phyloP scores from a whole-genome alignment of 2,888 invertebrate species.

The Cartodere bifasciata region DNA sequence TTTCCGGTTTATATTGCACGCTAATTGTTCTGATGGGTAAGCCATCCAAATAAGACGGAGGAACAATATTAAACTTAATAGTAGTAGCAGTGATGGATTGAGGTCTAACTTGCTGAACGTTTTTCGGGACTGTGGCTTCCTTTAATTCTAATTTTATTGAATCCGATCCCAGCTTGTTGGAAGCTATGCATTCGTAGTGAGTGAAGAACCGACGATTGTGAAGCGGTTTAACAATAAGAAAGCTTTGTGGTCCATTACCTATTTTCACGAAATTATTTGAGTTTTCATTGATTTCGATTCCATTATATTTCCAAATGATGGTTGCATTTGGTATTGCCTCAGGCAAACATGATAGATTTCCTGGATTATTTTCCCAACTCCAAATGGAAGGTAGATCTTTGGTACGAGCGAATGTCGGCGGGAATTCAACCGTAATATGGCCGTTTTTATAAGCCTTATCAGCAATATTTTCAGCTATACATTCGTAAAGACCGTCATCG shows the following conservation, averaged over 20 bases:
- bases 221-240: slow-evolving; percentile 54
- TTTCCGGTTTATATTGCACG: slow-evolving; percentile 62
- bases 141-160: slow-evolving; percentile 57
- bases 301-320: slow-evolving; percentile 59
- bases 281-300: slow-evolving; percentile 19
- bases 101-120: slow-evolving; percentile 52
- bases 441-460: slow-evolving; percentile 65
- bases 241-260: slow-evolving; percentile 54
- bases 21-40: slow-evolving; percentile 61
- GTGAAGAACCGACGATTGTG: slow-evolving; percentile 54
- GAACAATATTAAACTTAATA: slow-evolving; percentile 64
- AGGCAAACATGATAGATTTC: slow-evolving; percentile 79
- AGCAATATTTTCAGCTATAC: slow-evolving; percentile 69
- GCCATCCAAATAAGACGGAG: slow-evolving; percentile 62
- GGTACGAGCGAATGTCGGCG: slow-evolving; percentile 64
- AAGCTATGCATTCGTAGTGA: slow-evolving; percentile 69
- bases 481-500: slow-evolving; percentile 83
- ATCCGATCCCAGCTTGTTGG: slow-evolving; percentile 58
- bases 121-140: slow-evolving; percentile 59
- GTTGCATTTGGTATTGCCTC: slow-evolving; percentile 83
- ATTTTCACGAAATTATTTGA: slow-evolving; percentile 19
- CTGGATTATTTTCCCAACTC: slow-evolving; percentile 71
- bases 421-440: slow-evolving; percentile 71
- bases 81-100: slow-evolving; percentile 71
- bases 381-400: slow-evolving; percentile 60